These are phyloP conservation scores for Xiphophorus hellerii DNA, from an alignment of 2,113 vertebrate genomes.

Conservation along the genomic window DNA sequence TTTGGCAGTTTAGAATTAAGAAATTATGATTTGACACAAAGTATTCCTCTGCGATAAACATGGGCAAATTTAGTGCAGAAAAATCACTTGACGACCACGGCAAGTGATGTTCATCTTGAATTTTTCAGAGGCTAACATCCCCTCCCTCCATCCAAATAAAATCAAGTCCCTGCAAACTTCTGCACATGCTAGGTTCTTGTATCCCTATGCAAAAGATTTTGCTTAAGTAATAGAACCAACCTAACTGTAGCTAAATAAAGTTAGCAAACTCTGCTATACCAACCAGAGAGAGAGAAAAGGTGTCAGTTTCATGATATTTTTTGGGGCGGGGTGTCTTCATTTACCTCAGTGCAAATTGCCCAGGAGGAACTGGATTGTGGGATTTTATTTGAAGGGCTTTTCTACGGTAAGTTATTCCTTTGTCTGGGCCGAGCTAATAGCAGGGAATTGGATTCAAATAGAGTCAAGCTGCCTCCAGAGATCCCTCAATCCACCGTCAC, in stretches of 20 bases:
- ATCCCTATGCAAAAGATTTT: too few relatives aligned
- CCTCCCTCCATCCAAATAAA: too few relatives aligned
- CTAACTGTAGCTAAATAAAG: background rate
- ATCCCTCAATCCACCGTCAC: constrained; percentile 73
- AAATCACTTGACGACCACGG: too few relatives aligned
- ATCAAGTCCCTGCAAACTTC: too few relatives aligned
- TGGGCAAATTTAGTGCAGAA: too few relatives aligned
- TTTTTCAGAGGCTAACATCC: too few relatives aligned
- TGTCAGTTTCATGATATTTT: constrained; percentile 15
- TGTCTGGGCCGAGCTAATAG: constrained; percentile 75
- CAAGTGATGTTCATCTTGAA: too few relatives aligned
- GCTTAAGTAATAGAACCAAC: too few relatives aligned
- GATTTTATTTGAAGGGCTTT: constrained; percentile 73
- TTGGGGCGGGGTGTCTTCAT: constrained; percentile 25
- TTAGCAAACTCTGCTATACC: background rate
- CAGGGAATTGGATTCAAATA: constrained; percentile 78
- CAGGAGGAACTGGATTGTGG: constrained; percentile 69
- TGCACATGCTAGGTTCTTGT: too few relatives aligned
- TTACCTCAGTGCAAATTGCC: constrained; percentile 62
- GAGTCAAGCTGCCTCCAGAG: constrained; percentile 79
- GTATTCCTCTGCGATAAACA: too few relatives aligned
- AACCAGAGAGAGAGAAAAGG: constrained; percentile 2
- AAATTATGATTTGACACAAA: too few relatives aligned
- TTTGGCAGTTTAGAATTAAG: too few relatives aligned
- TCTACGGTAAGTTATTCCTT: constrained; percentile 79